Conservation (phyloP, 2,113 vertebrate genomes). For the Microcebus murinus region DNA sequence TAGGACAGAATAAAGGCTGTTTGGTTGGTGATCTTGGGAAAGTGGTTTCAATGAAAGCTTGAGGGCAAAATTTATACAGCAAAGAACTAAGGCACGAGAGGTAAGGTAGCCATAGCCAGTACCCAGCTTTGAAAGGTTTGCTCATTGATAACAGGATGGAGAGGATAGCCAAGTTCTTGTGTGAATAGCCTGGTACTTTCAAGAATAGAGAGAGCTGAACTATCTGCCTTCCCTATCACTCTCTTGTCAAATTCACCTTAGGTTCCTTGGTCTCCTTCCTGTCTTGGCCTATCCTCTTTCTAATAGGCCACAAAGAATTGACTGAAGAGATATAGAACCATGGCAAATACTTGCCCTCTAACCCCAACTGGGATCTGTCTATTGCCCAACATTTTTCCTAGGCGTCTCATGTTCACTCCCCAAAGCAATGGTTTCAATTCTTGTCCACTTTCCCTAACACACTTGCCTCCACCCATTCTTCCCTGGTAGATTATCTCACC, state of each 20-base stretch:
- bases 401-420: constrained; percentile 21
- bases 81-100: not conserved
- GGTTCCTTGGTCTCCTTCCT: not conserved
- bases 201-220: not conserved
- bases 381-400: not conserved
- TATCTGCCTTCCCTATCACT: not conserved
- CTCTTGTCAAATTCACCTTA: not conserved
- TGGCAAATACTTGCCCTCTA: not conserved
- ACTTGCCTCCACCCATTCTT: not conserved
- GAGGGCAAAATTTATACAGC: not conserved
- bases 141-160: not conserved
- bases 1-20: not conserved
- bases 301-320: not conserved
- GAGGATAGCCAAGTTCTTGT: constrained; percentile 12
- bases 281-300: not conserved
- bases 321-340: not conserved
- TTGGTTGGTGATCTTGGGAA: not conserved
- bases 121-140: not conserved
- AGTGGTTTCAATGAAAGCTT: not conserved
- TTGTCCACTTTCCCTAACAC: constrained; percentile 7
- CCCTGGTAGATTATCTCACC: constrained; percentile 10
- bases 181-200: not conserved
- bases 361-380: not conserved
- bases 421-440: constrained; percentile 27
- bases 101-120: not conserved